Evolutionary conservation across 2,797 vertebrate genomes (phyloP), one percentile per base, ranked within the genome.

Genomic region (Sarcophilus harrisii): DNA sequence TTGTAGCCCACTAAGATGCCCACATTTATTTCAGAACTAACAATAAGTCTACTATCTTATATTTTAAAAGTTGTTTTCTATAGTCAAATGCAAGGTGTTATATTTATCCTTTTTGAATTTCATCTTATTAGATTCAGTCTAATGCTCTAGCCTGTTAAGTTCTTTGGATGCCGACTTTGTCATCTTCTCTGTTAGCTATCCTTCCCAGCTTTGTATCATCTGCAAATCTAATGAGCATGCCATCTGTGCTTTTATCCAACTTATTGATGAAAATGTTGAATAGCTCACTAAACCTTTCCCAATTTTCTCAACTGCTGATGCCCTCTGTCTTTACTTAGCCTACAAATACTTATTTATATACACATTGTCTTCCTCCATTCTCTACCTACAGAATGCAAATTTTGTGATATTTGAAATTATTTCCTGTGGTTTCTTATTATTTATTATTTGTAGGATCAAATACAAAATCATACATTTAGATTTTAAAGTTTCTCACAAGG

Each of bases 191-290:
- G n/a, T 45, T 81, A 81, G n/a, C 38, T 81, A 24, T 45, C 6
- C n/a, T 81, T 38, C 66, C 66, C 38, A 45, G n/a, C 18, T 81
- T 45, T 38, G n/a, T 81, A 21, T 81, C 66, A 81, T 81, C 66
- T 45, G 66, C 6, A 81, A 81, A 81, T 81, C 66, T 81, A 81
- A 81, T 45, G 38, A 38, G 38, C 21, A 81, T 45, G 6, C 66
- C n/a, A 38, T 45, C 21, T 81, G 66, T 18, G 8, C 38, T 81
- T 81, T 81, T 81, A 45, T 38, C n/a, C 8, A 24, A 38, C 18
- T 81, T 81, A 81, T 81, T 45, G 66, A 81, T 81, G 81, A 81
- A 81, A 81, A 81, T 81, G n/a, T 81, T 81, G 45, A 81, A 81
- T 45, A 81, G 66, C 21, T 81, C 38, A 81, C n/a, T 38, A 81